Evolutionary conservation across 2,888 invertebrate genomes (phyloP), one percentile per base, ranked within the genome.

Genomic region (Lysandra bellargus): DNA sequence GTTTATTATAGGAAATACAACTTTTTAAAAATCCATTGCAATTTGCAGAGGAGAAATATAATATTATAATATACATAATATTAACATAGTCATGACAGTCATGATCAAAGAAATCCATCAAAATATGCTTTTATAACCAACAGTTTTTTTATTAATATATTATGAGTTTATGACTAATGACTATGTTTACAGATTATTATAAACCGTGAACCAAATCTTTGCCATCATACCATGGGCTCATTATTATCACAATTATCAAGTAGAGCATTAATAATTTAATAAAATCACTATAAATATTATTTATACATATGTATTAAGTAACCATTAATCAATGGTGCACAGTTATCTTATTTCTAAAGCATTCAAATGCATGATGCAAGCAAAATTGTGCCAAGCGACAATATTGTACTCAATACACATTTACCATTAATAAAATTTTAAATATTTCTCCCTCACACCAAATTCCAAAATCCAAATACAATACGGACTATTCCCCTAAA

Each of bases 301-400:
- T 57, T 57, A 57, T 57, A 57, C 57, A 4, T 30, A 61, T 37
- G 1, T 60, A 60, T 30, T 30, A 64, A 30, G 4, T 69, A 69
- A 37, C 14, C 69, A 69, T 33, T 3, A 33, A 69, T 69, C 33
- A 33, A 37, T 69, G 6, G 69, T 69, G 33, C 12, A 69, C 33
- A 37, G 37, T 14, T 69, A 61, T 69, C 33, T 33, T 33, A 69
- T 37, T 69, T 14, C 69, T 69, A 69, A 61, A 61, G 69, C 69
- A 17, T 69, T 37, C 5, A 69, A 69, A 69, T 33, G 30, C 64
- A 64, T 12, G 5, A 69, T 69, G 33, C 33, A 33, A 69, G 33
- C 69, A 33, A 69, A 69, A 69, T 69, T 37, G 69, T 69, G 69
- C 33, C 33, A 69, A 69, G 69, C 17, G 33, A 69, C 69, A 69